phyloP scores from a whole-genome alignment of 2,113 vertebrate genomes.

The Chamaea fasciata region DNA sequence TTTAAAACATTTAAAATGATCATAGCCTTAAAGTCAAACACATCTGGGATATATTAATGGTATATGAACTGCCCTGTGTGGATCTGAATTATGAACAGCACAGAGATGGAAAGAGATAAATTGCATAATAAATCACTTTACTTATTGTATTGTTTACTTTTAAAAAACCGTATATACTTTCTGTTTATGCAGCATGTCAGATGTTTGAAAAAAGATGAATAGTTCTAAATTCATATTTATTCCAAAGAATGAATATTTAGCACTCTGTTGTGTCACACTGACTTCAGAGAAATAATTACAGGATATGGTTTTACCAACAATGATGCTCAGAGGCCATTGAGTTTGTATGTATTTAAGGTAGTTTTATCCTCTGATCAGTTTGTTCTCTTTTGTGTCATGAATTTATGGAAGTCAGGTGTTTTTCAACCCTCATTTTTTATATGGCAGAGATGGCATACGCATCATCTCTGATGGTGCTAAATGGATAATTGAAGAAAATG shows the following conservation, averaged over 20 bases:
- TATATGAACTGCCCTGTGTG: constrained; percentile 65
- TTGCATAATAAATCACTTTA: constrained; percentile 80
- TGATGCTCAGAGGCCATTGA: constrained; percentile 38
- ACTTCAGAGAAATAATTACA: constrained; percentile 70
- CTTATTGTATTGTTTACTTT: constrained; percentile 72
- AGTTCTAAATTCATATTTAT: constrained; percentile 71
- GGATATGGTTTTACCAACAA: constrained; percentile 48
- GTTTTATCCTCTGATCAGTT: constrained; percentile 58
- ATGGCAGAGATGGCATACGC: background rate
- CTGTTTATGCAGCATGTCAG: constrained; percentile 73
- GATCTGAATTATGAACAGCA: constrained; percentile 75
- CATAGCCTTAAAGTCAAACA: constrained; percentile 73
- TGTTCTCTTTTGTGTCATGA: constrained; percentile 44
- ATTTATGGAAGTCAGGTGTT: constrained; percentile 43
- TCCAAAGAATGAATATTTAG: constrained; percentile 73
- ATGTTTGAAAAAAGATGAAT: constrained; percentile 75
- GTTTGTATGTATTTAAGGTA: constrained; percentile 39
- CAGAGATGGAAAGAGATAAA: constrained; percentile 78
- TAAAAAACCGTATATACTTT: constrained; percentile 57
- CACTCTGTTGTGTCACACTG: constrained; percentile 47
- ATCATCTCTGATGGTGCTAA: background rate
- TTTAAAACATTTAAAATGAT: constrained; percentile 78
- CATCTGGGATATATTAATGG: constrained; percentile 76
- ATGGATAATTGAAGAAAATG: constrained; percentile 19
- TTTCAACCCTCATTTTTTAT: constrained; percentile 42